Conservation (phyloP, 2,797 vertebrate genomes). For the Clarias platycephalus region DNA sequence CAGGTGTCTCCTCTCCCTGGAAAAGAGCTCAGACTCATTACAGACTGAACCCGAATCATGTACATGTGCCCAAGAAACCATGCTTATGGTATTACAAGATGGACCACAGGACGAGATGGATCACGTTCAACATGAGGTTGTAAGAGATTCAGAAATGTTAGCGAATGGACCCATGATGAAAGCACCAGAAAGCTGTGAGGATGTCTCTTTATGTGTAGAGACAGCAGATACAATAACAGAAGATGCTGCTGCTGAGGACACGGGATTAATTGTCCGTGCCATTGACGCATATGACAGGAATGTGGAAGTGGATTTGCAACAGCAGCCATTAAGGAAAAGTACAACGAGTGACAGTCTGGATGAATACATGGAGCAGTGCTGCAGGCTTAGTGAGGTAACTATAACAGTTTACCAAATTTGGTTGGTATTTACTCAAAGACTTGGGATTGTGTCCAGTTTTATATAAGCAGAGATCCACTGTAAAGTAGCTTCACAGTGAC, state of each 20-base stretch:
- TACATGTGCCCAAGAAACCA: conserved; percentile 32
- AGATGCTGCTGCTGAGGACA: conserved; percentile 55
- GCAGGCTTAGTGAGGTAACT: conserved; percentile 83
- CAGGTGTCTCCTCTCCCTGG: conserved; percentile 59
- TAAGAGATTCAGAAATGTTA: conserved; percentile 51
- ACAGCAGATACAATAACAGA: conserved; percentile 35
- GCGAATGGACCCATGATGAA: conserved; percentile 39
- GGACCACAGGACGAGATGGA: conserved; percentile 36
- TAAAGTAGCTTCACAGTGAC: not conserved
- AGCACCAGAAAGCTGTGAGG: conserved; percentile 37
- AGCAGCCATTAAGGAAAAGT: conserved; percentile 70
- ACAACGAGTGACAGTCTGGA: conserved; percentile 79
- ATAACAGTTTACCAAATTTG: conserved; percentile 36
- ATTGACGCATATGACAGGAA: conserved; percentile 58
- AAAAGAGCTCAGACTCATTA: conserved; percentile 60
- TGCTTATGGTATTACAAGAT: conserved; percentile 44
- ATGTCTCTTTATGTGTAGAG: conserved; percentile 35
- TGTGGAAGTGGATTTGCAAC: conserved; percentile 60
- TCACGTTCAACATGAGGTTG: conserved; percentile 34
- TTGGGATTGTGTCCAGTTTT: conserved; percentile 12
- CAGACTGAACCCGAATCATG: conserved; percentile 39
- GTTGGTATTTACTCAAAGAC: conserved; percentile 26
- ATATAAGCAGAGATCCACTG: conserved; percentile 12
- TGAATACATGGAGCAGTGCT: conserved; percentile 88
- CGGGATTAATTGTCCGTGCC: conserved; percentile 53